Evolutionary conservation across 1,140 invertebrate genomes (phyloP).

Genomic region (Drosophila nannoptera): DNA sequence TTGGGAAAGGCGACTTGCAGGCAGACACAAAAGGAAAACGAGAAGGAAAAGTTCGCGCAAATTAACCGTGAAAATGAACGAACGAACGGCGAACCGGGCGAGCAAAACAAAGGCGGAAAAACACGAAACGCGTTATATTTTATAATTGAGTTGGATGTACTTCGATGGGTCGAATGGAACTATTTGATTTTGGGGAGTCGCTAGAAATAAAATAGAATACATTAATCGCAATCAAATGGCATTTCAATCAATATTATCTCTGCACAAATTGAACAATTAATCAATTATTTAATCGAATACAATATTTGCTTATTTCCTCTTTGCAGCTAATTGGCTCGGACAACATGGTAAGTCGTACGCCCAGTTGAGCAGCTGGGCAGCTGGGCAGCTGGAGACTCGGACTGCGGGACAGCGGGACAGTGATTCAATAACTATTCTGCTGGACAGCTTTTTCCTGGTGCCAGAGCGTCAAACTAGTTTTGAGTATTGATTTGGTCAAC

Average conservation of each 20-base stretch:
- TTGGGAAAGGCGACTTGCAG: conserved; percentile 3
- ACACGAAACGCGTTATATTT: not conserved
- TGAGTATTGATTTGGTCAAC: conserved; percentile 62
- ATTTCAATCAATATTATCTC: not conserved
- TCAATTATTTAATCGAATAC: conserved; percentile 24
- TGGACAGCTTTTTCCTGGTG: conserved; percentile 29
- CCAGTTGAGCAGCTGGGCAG: not conserved
- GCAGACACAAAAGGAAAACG: conserved; percentile 24
- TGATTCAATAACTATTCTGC: conserved; percentile 48
- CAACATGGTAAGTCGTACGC: conserved; percentile 39
- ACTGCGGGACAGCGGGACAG: not conserved
- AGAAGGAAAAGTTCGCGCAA: conserved; percentile 37
- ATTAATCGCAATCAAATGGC: not conserved
- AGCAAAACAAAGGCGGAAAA: conserved; percentile 41
- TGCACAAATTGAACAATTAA: conserved; percentile 4
- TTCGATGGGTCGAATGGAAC: not conserved
- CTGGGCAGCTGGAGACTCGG: no score
- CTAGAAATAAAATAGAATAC: not conserved
- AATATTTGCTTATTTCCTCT: conserved; percentile 20
- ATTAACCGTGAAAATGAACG: conserved; percentile 38
- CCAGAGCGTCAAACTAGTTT: conserved; percentile 34
- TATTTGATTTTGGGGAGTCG: no score
- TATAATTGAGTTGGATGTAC: not conserved
- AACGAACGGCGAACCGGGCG: conserved; percentile 10
- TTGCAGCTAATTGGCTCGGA: conserved; percentile 39